Evolutionary conservation across 2,888 invertebrate species (phyloP), one percentile per base, ranked within the genome.

Genomic region (Xestia sexstrigata): DNA sequence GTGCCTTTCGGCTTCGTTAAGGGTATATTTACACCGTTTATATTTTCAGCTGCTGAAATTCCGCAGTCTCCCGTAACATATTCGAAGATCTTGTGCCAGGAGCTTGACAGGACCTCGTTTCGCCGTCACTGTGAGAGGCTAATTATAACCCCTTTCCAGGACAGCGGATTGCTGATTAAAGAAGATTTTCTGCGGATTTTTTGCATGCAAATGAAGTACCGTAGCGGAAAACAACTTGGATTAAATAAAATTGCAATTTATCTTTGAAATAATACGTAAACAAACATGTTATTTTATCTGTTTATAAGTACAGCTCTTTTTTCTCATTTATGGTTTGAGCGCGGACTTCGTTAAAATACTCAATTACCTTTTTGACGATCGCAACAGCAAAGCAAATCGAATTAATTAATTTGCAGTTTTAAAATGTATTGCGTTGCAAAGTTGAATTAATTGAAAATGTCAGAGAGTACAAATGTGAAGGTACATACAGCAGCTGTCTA

Each of bases 401-500:
- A 78, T 82, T 58, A 66, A 78, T 82, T 58, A 58, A 82, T 82
- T 82, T 65, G 30, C 26, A 58, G 47, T 75, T 81, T 82, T 58
- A 15, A 81, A 70, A 63, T 45, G 26, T 23, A 42, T n/a, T 47
- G 45, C 17, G n/a, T 6, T 42, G 47, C 55, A 3, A 82, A 65
- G 47, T 42, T 15, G 30, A 35, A 82, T 55, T 73, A 47, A 75
- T 42, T 73, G n/a, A 1, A 0, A 52, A 20, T 73, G 17, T 9
- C 35, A 52, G 13, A 42, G 30, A 30, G 15, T n/a, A 63, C 26
- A 30, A 55, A 55, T n/a, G 6, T 55, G 13, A 1, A 55, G 5
- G 5, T n/a, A n/a, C n/a, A n/a, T n/a, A n/a, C n/a, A n/a, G n/a
- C n/a, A n/a, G n/a, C n/a, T n/a, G n/a, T n/a, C 3, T 52, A 52